phyloP scores from a whole-genome alignment of 2,113 vertebrate genomes.

The Platichthys flesus region DNA sequence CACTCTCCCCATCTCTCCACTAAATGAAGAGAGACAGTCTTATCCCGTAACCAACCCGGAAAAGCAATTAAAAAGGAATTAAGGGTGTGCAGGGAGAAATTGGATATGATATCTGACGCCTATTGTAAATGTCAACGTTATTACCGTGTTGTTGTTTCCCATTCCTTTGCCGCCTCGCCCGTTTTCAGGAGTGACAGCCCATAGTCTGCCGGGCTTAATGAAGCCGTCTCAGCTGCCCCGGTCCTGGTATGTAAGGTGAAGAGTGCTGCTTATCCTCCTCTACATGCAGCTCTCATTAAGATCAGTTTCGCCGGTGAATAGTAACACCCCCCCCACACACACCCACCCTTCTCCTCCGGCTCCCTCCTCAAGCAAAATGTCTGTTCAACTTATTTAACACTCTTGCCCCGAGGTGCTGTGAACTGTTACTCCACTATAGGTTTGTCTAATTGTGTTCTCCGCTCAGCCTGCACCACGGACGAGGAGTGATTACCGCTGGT shows the following conservation, averaged over 20 bases:
- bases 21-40: constrained; percentile 81
- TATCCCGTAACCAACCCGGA: constrained; percentile 74
- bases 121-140: constrained; percentile 82
- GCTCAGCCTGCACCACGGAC: constrained; percentile 10
- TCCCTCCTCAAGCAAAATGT: constrained; percentile 55
- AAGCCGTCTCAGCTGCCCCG: constrained; percentile 71
- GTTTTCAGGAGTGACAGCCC: constrained; percentile 74
- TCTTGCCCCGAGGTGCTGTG: constrained; percentile 29
- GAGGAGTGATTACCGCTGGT: constrained; percentile 26
- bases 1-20: constrained; percentile 65
- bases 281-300: constrained; percentile 71
- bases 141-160: constrained; percentile 81
- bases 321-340: constrained; percentile 20
- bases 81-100: constrained; percentile 78
- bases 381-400: constrained; percentile 62
- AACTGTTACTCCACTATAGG: constrained; percentile 17
- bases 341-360: constrained; percentile 34
- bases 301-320: constrained; percentile 49
- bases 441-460: constrained; percentile 56
- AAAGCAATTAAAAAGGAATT: constrained; percentile 84
- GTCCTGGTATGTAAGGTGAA: constrained; percentile 64
- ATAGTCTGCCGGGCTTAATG: constrained; percentile 73
- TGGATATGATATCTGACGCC: constrained; percentile 79
- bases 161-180: constrained; percentile 66
- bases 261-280: constrained; percentile 68